Conservation (phyloP, 1,140 invertebrate species). For the Monochamus saltuarius region DNA sequence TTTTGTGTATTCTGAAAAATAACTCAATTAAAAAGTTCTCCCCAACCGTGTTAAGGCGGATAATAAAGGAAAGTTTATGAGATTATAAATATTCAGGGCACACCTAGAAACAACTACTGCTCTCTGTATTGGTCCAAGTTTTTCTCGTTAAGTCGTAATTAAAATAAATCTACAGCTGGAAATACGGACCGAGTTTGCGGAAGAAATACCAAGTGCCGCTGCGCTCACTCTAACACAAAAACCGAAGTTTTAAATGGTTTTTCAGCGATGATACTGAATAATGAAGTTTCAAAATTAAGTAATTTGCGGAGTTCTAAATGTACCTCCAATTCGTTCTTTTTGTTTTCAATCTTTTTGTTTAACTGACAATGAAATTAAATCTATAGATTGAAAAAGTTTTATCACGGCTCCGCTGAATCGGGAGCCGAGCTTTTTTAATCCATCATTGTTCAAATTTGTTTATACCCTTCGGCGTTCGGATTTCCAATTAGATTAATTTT, state of each 20-base stretch:
- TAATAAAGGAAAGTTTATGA: slow-evolving; percentile 6
- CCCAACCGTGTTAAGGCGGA: background rate
- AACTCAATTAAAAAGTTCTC: slow-evolving; percentile 16
- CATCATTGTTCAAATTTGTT: slow-evolving; percentile 23
- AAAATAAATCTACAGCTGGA: slow-evolving; percentile 32
- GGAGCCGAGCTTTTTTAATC: slow-evolving; percentile 12
- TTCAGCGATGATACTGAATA: slow-evolving; percentile 20
- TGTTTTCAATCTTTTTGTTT: slow-evolving; percentile 10
- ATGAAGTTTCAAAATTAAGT: slow-evolving; percentile 21
- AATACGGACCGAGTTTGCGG: slow-evolving; percentile 1
- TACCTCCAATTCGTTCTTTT: slow-evolving; percentile 10
- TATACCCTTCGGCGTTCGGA: slow-evolving; percentile 11
- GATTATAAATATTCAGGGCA: slow-evolving; percentile 19
- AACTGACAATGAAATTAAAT: slow-evolving; percentile 29
- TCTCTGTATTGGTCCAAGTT: slow-evolving; percentile 22
- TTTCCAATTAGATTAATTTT: slow-evolving; percentile 20
- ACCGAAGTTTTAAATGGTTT: background rate
- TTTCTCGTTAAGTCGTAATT: slow-evolving; percentile 32
- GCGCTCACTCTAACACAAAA: background rate
- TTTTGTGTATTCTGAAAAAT: slow-evolving; percentile 6
- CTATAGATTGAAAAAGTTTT: slow-evolving; percentile 30
- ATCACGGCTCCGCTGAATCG: background rate
- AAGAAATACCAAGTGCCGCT: slow-evolving; percentile 9
- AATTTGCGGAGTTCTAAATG: slow-evolving; percentile 17
- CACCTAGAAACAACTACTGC: slow-evolving; percentile 14